Conservation (phyloP, 2,797 vertebrate genomes). For the Lacerta bilineata region DNA sequence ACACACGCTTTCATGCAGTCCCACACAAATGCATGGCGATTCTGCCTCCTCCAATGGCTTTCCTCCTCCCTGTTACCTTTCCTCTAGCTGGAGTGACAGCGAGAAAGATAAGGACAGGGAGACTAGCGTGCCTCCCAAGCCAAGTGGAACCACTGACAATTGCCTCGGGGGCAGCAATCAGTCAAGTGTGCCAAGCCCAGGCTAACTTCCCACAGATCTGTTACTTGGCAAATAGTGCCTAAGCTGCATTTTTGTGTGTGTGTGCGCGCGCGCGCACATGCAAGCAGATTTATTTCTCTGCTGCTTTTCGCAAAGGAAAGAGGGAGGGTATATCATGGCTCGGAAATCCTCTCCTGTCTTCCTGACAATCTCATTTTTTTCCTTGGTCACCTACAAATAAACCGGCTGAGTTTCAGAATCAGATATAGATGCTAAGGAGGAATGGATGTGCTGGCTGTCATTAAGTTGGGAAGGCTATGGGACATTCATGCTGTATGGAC, state of each 20-base stretch:
- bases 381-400: not conserved
- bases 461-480: not conserved
- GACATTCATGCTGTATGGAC: not conserved
- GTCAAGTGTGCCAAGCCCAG: not conserved
- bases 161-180: not conserved
- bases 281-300: no score
- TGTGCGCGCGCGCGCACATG: no score
- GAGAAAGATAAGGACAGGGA: not conserved
- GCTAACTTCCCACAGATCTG: not conserved
- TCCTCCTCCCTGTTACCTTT: not conserved
- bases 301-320: no score
- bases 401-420: not conserved
- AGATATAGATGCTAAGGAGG: not conserved
- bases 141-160: conserved; percentile 8
- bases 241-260: no score
- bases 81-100: not conserved
- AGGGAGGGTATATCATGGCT: not conserved
- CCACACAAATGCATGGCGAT: not conserved
- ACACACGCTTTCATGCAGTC: not conserved
- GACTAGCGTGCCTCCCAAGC: not conserved
- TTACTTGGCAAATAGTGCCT: not conserved
- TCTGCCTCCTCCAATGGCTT: not conserved
- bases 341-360: not conserved
- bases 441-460: not conserved
- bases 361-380: not conserved